Base-by-base conservation (phyloP, 2,888 invertebrate genomes). In the Drosophila stalkeri region DNA sequence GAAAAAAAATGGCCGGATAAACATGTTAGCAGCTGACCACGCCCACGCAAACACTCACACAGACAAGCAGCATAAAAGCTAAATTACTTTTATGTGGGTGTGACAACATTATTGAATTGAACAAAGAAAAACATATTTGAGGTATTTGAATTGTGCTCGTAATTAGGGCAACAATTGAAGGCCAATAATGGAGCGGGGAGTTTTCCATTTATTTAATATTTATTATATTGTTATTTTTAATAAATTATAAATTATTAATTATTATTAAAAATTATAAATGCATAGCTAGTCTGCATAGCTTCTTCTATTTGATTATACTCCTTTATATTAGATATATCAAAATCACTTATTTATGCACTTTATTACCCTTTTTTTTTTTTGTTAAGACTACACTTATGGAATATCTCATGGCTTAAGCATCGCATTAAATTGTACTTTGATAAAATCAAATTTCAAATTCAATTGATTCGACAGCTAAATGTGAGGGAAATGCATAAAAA, bases 401-500 rank as follows among this genome's bases (percentile, higher is more conserved):
- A 16, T 49, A 9, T 3, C 37, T 8, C n/a, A 8, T 14, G 11
- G 44, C 57, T 31, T 43, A 27, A 55, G 41, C 46, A 18, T 20
- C 31, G 20, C 37, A n/a, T 43, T 37, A 37, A 46, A 23, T 49
- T 18, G 11, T 37, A 43, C 47, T 70, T 56, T 86, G 86, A 89
- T 75, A 49, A 72, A 75, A 79, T 62, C 67, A 71, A 60, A 67
- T 71, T 49, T 72, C 68, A 75, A 72, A 66, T 70, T 46, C 72
- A 69, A 65, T 75, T 71, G 68, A 64, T 67, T 47, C 60, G 62
- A 44, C 60, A 64, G 82, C 54, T 44, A 44, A 57, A 18, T 27
- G 39, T 35, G 64, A 77, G 90, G 65, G 64, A 86, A 84, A 76
- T 90, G 88, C 89, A 83, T 76, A 85, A 64, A 67, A 76, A 75